A percentile compares a stretch with the other conserved stretches of the same genome.
Evolutionary conservation across 2,888 invertebrate species (phyloP).

Genomic region (Digitonthophagus gazella): DNA sequence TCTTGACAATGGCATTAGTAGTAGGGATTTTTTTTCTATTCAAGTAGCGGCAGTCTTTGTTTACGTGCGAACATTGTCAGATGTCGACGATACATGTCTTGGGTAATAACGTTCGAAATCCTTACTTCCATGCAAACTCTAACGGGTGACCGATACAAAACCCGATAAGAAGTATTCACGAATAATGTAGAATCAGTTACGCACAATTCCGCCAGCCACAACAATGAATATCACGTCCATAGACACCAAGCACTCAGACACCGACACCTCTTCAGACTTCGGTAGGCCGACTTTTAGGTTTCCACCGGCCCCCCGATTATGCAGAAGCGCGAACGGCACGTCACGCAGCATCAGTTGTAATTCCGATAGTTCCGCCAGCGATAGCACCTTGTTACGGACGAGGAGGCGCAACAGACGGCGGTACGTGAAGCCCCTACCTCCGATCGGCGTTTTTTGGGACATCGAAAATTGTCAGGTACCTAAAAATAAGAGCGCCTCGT

Average conservation of each 20-base stretch:
- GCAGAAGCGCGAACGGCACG: conserved; percentile 42
- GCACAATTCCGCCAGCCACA: not conserved
- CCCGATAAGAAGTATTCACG: not conserved
- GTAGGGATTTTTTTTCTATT: not conserved
- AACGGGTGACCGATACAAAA: conserved; percentile 16
- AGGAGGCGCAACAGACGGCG: conserved; percentile 31
- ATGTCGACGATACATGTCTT: not conserved
- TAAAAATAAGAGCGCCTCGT: conserved; percentile 74
- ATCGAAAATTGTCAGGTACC: conserved; percentile 90
- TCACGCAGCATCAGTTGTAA: conserved; percentile 37
- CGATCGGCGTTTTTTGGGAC: conserved; percentile 90
- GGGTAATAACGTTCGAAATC: not conserved
- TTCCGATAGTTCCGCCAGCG: conserved; percentile 42
- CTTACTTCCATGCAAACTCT: conserved; percentile 5
- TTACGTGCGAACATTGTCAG: not conserved
- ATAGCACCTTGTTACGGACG: conserved; percentile 29
- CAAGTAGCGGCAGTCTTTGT: not conserved
- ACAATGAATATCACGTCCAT: not conserved
- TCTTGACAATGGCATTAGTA: not conserved
- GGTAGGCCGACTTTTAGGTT: conserved; percentile 25
- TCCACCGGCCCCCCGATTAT: conserved; percentile 35
- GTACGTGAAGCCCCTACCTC: conserved; percentile 51
- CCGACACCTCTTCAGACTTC: not conserved
- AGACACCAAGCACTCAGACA: not conserved
- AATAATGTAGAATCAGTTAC: not conserved